Base-by-base conservation (phyloP, 2,113 vertebrate species). In the Corythornis madagascariensis region DNA sequence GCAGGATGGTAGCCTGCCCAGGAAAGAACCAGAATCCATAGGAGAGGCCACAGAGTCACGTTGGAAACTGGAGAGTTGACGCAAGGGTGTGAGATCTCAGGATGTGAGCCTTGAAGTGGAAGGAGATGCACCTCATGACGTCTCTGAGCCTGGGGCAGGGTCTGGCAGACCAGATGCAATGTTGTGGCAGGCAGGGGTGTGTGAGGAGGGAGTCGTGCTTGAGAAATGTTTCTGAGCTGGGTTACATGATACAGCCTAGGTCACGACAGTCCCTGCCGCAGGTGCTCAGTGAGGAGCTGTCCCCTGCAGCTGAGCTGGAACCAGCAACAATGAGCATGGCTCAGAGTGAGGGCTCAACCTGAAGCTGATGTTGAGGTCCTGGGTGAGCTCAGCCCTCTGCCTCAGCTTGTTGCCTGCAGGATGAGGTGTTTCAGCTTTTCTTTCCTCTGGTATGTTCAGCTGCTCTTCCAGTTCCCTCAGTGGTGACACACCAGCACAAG, bases 401-500 rank as follows among this genome's bases (percentile, higher is more conserved):
- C 25, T n/a, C 43, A 29, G 40, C 35, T 57, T 40, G 59, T 21
- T 83, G 55, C 63, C 38, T 33, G 28, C 31, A 19, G 38, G 21
- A 22, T 1, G 2, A 71, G 29, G 40, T 33, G 12, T 77, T 89
- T 43, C 40, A 26, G 42, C 8, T 61, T 80, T 45, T 48, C 22
- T 86, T 50, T 29, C 47, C 9, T 63, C 60, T 26, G 69, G n/a
- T 59, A 31, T 1, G 0, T 7, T 7, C 5, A 2, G 10, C 38
- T 48, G 33, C 76, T 43, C 43, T 43, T 75, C 69, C 61, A 66
- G 65, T 26, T 65, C 35, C 25, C 43, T 1, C 2, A 40, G 22
- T 2, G 17, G 59, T 12, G 6, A 47, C 4, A 1, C 0, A 0
- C 10, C 1, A 1, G 72, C 17, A 15, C 19, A 18, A n/a, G 17